These are phyloP conservation scores for Aelia acuminata DNA, from an alignment of 2,888 invertebrate species.

Conservation along the genomic window DNA sequence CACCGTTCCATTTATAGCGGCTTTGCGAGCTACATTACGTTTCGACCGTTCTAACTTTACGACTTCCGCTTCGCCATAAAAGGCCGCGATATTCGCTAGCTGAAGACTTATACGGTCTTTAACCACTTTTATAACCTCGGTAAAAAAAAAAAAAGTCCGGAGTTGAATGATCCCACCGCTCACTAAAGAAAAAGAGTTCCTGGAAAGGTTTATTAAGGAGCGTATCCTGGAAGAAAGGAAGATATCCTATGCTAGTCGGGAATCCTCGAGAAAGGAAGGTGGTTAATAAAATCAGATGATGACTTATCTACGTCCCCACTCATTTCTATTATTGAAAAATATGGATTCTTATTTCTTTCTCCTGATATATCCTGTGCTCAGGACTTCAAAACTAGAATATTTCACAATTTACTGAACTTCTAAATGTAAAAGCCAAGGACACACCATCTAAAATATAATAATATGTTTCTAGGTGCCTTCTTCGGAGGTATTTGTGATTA, in stretches of 20 bases:
- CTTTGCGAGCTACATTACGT: not conserved
- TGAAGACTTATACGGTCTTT: conserved; percentile 13
- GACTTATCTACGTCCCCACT: too few relatives aligned
- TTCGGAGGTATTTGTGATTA: too few relatives aligned
- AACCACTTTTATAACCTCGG: conserved; percentile 27
- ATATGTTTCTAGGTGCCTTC: too few relatives aligned
- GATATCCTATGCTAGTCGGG: not conserved
- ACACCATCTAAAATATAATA: too few relatives aligned
- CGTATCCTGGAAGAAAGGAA: not conserved
- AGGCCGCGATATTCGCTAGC: not conserved
- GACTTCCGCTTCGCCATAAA: not conserved
- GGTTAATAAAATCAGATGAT: too few relatives aligned
- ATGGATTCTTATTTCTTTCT: too few relatives aligned
- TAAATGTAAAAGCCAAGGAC: too few relatives aligned
- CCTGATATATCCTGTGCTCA: too few relatives aligned
- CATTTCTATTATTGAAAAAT: too few relatives aligned
- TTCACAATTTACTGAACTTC: too few relatives aligned
- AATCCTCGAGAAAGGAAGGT: too few relatives aligned
- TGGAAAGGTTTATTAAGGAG: conserved; percentile 24
- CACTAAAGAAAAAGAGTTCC: not conserved
- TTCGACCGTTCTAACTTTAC: not conserved
- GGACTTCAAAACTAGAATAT: too few relatives aligned
- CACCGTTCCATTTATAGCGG: conserved; percentile 13
- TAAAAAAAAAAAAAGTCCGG: conserved; percentile 9
- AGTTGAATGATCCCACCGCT: not conserved